Conservation (phyloP, 2,113 vertebrate genomes). For the Crotalus tigris region DNA sequence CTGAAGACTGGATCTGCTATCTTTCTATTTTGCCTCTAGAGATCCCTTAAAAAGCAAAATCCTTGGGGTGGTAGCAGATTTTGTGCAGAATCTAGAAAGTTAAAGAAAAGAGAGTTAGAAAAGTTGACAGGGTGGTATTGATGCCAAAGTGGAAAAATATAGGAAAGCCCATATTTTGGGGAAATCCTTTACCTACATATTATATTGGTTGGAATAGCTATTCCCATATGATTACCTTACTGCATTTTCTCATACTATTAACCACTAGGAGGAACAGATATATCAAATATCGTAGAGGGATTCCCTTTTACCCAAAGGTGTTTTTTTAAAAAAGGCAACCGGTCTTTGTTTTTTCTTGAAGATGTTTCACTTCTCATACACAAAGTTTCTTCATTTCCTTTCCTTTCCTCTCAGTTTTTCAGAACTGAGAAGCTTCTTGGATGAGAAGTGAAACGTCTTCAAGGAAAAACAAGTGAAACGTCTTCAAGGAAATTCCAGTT, state of each 20-base stretch:
- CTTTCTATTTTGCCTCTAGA: neutral
- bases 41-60: neutral
- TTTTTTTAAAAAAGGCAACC: neutral
- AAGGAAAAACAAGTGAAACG: too few relatives aligned
- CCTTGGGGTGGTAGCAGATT: neutral
- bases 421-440: neutral
- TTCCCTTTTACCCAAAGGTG: neutral
- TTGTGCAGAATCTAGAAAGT: neutral
- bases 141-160: neutral
- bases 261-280: neutral
- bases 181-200: neutral
- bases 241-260: neutral
- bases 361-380: neutral
- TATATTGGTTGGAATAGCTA: neutral
- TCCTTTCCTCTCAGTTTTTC: too few relatives aligned
- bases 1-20: neutral
- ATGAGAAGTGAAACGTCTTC: too few relatives aligned
- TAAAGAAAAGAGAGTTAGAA: neutral
- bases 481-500: too few relatives aligned
- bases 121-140: neutral
- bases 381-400: neutral
- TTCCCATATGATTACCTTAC: neutral
- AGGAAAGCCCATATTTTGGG: neutral
- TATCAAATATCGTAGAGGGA: neutral
- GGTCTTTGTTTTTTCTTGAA: too few relatives aligned